Evolutionary conservation across 2,888 invertebrate species (phyloP).

Genomic region (Ichneumon xanthorius): DNA sequence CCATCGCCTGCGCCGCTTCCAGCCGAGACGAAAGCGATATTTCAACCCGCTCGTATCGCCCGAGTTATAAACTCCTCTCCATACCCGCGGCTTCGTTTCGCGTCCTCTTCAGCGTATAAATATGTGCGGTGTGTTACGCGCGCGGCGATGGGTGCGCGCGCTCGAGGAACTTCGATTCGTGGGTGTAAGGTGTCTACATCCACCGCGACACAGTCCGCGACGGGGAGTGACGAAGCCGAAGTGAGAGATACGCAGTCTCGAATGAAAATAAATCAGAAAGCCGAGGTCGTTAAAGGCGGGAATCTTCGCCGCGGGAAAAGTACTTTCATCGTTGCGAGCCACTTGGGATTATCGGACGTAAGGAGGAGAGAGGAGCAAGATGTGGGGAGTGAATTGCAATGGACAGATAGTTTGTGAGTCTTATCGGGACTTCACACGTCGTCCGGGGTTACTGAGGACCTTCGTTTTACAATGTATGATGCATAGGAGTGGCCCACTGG

Average conservation of each 20-base stretch:
- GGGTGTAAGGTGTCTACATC: slow-evolving; percentile 19
- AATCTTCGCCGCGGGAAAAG: not conserved
- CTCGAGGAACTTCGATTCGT: slow-evolving; percentile 18
- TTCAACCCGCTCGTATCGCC: slow-evolving; percentile 57
- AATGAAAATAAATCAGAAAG: too few relatives aligned
- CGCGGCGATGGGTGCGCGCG: not conserved
- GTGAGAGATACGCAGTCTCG: slow-evolving; percentile 1
- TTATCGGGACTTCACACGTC: slow-evolving; percentile 55
- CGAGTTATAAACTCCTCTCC: slow-evolving; percentile 60
- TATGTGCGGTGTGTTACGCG: not conserved
- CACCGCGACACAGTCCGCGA: not conserved
- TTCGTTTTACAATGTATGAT: not conserved
- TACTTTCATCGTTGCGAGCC: not conserved
- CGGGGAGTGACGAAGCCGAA: slow-evolving; percentile 5
- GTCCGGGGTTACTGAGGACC: slow-evolving; percentile 29
- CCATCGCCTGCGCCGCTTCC: not conserved
- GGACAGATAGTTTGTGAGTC: slow-evolving; percentile 9
- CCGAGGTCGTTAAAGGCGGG: not conserved
- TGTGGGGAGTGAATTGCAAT: not conserved
- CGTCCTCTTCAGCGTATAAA: slow-evolving; percentile 41
- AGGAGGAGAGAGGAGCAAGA: not conserved
- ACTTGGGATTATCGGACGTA: slow-evolving; percentile 19
- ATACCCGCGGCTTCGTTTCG: slow-evolving; percentile 27
- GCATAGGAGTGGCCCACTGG: slow-evolving; percentile 7
- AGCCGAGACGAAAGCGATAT: slow-evolving; percentile 59